phyloP scores from a whole-genome alignment of 1,140 invertebrate species.

The Drosophila kanapiae region DNA sequence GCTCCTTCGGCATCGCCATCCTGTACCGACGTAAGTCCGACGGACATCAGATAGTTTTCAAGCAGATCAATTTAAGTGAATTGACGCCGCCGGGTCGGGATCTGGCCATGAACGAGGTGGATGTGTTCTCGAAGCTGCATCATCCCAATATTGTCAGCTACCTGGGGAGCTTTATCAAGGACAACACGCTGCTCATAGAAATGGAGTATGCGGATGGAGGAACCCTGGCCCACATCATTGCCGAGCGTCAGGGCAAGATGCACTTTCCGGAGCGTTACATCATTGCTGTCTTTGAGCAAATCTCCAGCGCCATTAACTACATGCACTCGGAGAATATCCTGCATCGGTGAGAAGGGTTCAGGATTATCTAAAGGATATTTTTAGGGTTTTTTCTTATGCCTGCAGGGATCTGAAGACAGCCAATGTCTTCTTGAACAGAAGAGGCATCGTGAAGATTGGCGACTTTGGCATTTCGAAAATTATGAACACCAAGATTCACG shows the following conservation, averaged over 20 bases:
- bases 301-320: constrained; percentile 89
- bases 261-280: constrained; percentile 88
- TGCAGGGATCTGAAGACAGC: constrained; percentile 91
- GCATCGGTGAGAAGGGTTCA: constrained; percentile 87
- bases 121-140: constrained; percentile 89
- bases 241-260: constrained; percentile 81
- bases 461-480: constrained; percentile 94
- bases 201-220: constrained; percentile 94
- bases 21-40: constrained; percentile 89
- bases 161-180: constrained; percentile 91
- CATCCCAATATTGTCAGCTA: constrained; percentile 93
- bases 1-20: constrained; percentile 91
- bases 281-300: constrained; percentile 89
- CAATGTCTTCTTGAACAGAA: constrained; percentile 91
- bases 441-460: constrained; percentile 89
- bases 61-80: constrained; percentile 92
- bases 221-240: constrained; percentile 89
- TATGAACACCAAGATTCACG: constrained; percentile 89
- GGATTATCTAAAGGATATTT: background rate
- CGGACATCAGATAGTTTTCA: constrained; percentile 90
- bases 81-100: constrained; percentile 89
- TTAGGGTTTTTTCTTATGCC: background rate
- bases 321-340: constrained; percentile 91
- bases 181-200: constrained; percentile 91
- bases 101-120: constrained; percentile 92